phyloP scores from a whole-genome alignment of 2,797 vertebrate species.

The Trachops cirrhosus region DNA sequence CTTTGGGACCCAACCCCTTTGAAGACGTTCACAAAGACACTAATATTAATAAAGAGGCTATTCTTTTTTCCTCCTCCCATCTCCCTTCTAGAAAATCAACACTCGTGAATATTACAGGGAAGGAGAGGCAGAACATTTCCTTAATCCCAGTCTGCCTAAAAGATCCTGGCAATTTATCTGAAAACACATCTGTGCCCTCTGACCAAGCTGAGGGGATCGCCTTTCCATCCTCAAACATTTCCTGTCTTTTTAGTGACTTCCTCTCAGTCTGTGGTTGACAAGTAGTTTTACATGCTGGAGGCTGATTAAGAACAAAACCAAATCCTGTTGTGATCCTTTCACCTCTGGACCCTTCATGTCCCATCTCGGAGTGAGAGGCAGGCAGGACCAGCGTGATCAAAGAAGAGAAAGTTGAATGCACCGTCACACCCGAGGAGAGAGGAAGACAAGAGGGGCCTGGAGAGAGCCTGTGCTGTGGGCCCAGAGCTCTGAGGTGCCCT shows the following conservation, averaged over 20 bases:
- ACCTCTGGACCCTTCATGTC: not conserved
- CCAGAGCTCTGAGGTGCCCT: not conserved
- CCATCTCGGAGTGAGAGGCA: not conserved
- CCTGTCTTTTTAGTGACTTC: conserved; percentile 32
- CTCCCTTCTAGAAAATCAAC: not conserved
- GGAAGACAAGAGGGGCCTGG: not conserved
- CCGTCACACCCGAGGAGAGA: not conserved
- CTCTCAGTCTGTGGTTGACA: not conserved
- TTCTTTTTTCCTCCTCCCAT: not conserved
- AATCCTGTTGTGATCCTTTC: not conserved
- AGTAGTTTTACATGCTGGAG: not conserved
- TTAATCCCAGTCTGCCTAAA: not conserved
- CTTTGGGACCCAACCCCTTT: not conserved
- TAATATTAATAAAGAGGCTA: conserved; percentile 35
- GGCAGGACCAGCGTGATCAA: not conserved
- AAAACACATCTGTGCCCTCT: not conserved
- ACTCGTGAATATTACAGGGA: not conserved
- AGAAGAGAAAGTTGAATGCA: not conserved
- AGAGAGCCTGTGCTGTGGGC: not conserved
- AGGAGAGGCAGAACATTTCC: not conserved
- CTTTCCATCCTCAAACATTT: not conserved
- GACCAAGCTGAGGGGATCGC: not conserved
- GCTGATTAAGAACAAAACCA: not conserved
- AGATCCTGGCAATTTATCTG: not conserved
- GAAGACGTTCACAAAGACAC: not conserved